Evolutionary conservation across 2,797 vertebrate genomes (phyloP).

Genomic region (Falco columbarius): DNA sequence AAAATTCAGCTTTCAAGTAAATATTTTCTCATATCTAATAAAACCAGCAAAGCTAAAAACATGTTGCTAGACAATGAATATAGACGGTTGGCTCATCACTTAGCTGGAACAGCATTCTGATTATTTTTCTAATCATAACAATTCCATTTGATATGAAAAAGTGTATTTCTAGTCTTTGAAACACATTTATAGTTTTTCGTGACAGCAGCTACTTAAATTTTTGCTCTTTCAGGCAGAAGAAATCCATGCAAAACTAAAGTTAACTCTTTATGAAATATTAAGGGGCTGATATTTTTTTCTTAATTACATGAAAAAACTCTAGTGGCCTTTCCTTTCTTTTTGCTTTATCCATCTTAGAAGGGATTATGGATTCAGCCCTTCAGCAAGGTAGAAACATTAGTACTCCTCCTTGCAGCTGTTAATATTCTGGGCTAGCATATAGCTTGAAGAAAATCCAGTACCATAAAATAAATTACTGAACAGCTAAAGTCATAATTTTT

Average conservation of each 20-base stretch:
- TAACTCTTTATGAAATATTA: too few relatives aligned
- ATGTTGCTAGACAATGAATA: not conserved
- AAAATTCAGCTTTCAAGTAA: not conserved
- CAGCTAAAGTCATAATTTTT: not conserved
- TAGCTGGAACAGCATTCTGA: not conserved
- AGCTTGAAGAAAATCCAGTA: not conserved
- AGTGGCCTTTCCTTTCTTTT: not conserved
- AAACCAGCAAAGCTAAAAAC: not conserved
- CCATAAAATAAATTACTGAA: not conserved
- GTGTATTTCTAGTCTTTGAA: not conserved
- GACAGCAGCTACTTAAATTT: not conserved
- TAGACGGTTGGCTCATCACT: not conserved
- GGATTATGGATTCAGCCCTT: not conserved
- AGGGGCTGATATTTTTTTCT: too few relatives aligned
- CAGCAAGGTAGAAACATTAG: not conserved
- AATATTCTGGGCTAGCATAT: not conserved
- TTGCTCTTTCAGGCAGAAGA: not conserved
- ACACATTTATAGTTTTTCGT: not conserved
- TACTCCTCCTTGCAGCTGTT: not conserved
- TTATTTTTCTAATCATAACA: not conserved
- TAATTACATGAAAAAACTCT: not conserved
- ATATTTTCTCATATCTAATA: not conserved
- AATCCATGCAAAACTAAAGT: not conserved
- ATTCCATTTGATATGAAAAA: not conserved
- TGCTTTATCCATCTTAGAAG: not conserved